Evolutionary conservation across 2,797 vertebrate species (phyloP).

Genomic region (Botia almorhae): DNA sequence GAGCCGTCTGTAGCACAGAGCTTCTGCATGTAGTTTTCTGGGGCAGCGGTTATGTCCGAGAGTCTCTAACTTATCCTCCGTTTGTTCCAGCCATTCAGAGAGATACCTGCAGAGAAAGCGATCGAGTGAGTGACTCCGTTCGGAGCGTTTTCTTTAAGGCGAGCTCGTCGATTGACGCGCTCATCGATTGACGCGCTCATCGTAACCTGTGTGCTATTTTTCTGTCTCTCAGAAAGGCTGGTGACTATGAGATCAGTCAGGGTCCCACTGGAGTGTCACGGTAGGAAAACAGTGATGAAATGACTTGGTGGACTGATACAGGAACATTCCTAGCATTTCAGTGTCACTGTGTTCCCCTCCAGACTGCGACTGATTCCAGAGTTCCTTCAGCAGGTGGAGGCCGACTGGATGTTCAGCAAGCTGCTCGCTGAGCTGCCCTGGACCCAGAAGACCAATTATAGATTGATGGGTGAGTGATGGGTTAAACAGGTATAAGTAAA

Average conservation of each 20-base stretch:
- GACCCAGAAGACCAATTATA: conserved; percentile 88
- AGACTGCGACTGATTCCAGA: conserved; percentile 84
- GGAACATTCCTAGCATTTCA: background rate
- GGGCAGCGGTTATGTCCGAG: background rate
- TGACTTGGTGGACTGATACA: background rate
- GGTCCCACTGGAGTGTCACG: conserved; percentile 79
- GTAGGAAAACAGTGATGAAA: conserved; percentile 61
- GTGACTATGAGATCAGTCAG: conserved; percentile 76
- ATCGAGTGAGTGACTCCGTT: conserved; percentile 75
- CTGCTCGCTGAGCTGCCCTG: conserved; percentile 88
- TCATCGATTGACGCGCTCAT: background rate
- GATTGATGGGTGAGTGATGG: conserved; percentile 68
- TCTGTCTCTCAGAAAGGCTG: conserved; percentile 66
- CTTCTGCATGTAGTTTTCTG: background rate
- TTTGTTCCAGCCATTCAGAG: conserved; percentile 66
- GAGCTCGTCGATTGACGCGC: background rate
- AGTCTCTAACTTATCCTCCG: conserved; percentile 3
- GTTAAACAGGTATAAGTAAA: background rate
- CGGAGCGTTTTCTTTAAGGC: background rate
- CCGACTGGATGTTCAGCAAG: conserved; percentile 89
- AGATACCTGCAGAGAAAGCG: conserved; percentile 71
- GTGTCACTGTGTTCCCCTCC: conserved; percentile 37
- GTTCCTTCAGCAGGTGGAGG: conserved; percentile 85
- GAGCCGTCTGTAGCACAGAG: background rate
- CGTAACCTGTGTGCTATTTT: background rate